Evolutionary conservation across 2,113 vertebrate species (phyloP).

Genomic region (Austrofundulus limnaeus): DNA sequence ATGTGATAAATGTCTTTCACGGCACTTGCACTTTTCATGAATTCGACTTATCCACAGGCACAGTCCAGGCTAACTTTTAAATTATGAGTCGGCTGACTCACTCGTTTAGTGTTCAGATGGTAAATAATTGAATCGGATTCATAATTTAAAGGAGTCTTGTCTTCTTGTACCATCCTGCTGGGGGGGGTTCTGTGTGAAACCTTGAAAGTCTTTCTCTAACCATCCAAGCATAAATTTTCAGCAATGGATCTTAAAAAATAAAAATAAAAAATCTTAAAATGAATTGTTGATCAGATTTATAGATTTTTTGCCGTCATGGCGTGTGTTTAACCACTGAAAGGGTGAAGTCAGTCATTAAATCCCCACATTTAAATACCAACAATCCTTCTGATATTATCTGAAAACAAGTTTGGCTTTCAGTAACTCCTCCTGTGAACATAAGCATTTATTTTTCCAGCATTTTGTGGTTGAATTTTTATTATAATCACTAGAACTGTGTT

Average conservation of each 20-base stretch:
- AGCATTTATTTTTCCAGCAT: slow-evolving; percentile 41
- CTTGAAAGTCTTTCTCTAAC: slow-evolving; percentile 23
- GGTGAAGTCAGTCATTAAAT: slow-evolving; percentile 14
- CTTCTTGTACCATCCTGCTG: not conserved
- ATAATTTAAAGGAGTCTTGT: not conserved
- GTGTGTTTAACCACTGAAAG: slow-evolving; percentile 24
- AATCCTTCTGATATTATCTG: slow-evolving; percentile 43
- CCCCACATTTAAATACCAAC: slow-evolving; percentile 29
- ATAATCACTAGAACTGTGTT: slow-evolving; percentile 13
- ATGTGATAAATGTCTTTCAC: slow-evolving; percentile 58
- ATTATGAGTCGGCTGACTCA: slow-evolving; percentile 22
- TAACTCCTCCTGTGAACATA: slow-evolving; percentile 31
- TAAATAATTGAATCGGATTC: slow-evolving; percentile 5
- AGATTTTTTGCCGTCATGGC: slow-evolving; percentile 2
- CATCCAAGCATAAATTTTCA: slow-evolving; percentile 1
- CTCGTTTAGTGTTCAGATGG: slow-evolving; percentile 22
- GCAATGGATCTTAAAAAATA: slow-evolving; percentile 12
- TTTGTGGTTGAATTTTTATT: slow-evolving; percentile 41
- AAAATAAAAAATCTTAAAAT: slow-evolving; percentile 5
- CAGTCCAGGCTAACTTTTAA: slow-evolving; percentile 32
- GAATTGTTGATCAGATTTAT: slow-evolving; percentile 13
- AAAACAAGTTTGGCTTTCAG: slow-evolving; percentile 61
- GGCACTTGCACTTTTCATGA: slow-evolving; percentile 35
- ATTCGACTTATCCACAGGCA: slow-evolving; percentile 19
- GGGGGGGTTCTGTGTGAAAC: slow-evolving; percentile 1